Conservation (phyloP, 2,888 invertebrate genomes). For the Cerceris ruficornis region DNA sequence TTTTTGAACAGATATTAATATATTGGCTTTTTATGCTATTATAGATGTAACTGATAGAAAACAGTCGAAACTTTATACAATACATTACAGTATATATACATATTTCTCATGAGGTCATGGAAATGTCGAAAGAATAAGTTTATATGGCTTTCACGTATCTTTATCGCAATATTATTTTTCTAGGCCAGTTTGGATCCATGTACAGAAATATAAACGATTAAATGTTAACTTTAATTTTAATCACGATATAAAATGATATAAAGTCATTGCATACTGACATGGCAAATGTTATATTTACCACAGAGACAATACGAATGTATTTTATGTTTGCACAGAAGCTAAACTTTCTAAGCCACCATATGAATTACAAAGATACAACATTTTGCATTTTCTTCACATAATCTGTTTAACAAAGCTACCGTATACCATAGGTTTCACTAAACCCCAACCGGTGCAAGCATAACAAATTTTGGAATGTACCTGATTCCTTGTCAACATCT, state of each 20-base stretch:
- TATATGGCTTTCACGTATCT: no score
- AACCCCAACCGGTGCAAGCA: constrained; percentile 78
- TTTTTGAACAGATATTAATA: constrained; percentile 21
- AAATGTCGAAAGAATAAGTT: no score
- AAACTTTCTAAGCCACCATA: not conserved
- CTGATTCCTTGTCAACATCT: constrained; percentile 84
- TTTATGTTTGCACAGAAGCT: not conserved
- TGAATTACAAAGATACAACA: constrained; percentile 30
- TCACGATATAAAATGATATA: not conserved
- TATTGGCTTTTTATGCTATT: constrained; percentile 21
- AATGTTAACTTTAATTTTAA: no score
- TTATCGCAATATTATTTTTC: no score
- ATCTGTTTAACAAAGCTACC: constrained; percentile 65
- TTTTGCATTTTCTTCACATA: constrained; percentile 35
- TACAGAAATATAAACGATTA: no score
- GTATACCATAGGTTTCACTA: constrained; percentile 74
- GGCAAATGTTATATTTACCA: not conserved
- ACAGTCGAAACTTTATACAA: no score
- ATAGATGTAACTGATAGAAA: not conserved
- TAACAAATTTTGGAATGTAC: constrained; percentile 75
- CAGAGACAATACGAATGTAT: not conserved
- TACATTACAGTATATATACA: no score
- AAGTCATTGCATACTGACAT: not conserved
- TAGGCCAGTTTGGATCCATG: no score
- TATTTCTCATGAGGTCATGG: no score